Evolutionary conservation across 1,140 invertebrate genomes (phyloP).

Genomic region (Phocides pigmalion): DNA sequence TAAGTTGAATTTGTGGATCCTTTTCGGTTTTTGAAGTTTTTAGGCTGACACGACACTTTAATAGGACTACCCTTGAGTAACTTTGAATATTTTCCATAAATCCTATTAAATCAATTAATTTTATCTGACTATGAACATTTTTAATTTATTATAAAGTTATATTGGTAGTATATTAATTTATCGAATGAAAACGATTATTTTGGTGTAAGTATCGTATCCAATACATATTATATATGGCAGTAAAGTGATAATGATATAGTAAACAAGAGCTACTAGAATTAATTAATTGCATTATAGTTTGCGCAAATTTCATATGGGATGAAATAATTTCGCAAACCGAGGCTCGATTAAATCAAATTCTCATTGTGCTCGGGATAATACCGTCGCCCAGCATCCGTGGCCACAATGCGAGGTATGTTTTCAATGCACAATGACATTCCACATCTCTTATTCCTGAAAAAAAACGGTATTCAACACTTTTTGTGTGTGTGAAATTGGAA

Average conservation of each 20-base stretch:
- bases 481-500: conserved; percentile 71
- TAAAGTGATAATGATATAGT: not conserved
- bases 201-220: too few species aligned
- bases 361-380: conserved; percentile 69
- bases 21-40: conserved; percentile 55
- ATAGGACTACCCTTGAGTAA: conserved; percentile 18
- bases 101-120: not conserved
- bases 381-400: conserved; percentile 39
- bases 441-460: conserved; percentile 66
- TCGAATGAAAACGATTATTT: too few species aligned
- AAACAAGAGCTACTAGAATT: conserved; percentile 28
- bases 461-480: conserved; percentile 70
- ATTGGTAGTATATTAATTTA: too few species aligned
- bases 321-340: conserved; percentile 36
- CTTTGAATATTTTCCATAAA: conserved; percentile 10
- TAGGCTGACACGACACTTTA: conserved; percentile 49
- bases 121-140: not conserved
- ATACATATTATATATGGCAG: too few species aligned
- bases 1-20: conserved; percentile 62
- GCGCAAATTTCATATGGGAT: conserved; percentile 27
- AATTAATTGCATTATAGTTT: conserved; percentile 24
- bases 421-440: conserved; percentile 71
- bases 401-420: conserved; percentile 56
- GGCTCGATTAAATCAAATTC: conserved; percentile 65
- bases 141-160: too few species aligned